A percentile compares a stretch with the other conserved stretches of the same genome.
phyloP scores from a whole-genome alignment of 2,113 vertebrate genomes.

The Macaca fascicularis region T2T-MFA8v1.1 NC_088385.1:85364001-85364500 shows the following conservation, averaged over 20 bases:
- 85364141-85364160: background rate
- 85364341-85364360: background rate
- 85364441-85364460: background rate
- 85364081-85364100: background rate
- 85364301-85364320: background rate
- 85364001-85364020: background rate
- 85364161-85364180: background rate
- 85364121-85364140: constrained; percentile 6
- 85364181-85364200: background rate
- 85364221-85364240: background rate
- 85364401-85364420: background rate
- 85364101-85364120: constrained; percentile 34
- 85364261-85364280: background rate
- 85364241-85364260: background rate
- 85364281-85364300: background rate
- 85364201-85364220: background rate
- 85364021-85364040: constrained; percentile 3
- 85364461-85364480: background rate
- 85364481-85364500: background rate
- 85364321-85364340: background rate
- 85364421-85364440: background rate
- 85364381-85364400: background rate
- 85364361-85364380: background rate
- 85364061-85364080: constrained; percentile 39
- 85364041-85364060: constrained; percentile 55